A percentile compares a stretch with the other conserved stretches of the same genome.
phyloP scores from a whole-genome alignment of 1,140 invertebrate genomes.

The Solen grandis region DNA sequence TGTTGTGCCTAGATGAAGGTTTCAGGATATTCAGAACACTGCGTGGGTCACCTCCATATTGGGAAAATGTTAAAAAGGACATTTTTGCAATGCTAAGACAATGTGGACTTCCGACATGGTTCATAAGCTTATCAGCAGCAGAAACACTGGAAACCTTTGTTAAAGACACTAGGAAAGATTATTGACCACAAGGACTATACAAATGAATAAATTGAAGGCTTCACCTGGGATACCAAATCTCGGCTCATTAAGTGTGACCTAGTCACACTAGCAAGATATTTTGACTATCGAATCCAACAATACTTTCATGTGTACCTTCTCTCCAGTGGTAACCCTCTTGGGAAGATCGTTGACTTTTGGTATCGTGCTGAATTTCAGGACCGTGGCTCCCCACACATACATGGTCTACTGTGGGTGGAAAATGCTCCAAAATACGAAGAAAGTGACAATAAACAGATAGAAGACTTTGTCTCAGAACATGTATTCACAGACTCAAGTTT shows the following conservation, averaged over 20 bases:
- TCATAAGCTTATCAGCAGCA: slow-evolving; percentile 28
- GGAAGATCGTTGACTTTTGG: slow-evolving; percentile 62
- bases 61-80: slow-evolving; percentile 48
- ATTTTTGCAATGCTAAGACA: slow-evolving; percentile 60
- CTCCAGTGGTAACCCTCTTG: slow-evolving; percentile 31
- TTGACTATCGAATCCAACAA: too few species aligned
- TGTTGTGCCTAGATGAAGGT: slow-evolving; percentile 56
- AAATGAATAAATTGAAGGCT: too few species aligned
- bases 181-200: too few species aligned
- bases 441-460: slow-evolving; percentile 24
- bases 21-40: slow-evolving; percentile 46
- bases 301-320: too few species aligned
- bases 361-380: slow-evolving; percentile 11
- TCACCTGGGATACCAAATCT: too few species aligned
- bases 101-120: slow-evolving; percentile 37
- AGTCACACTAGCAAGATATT: too few species aligned
- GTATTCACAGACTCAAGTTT: slow-evolving; percentile 20
- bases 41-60: slow-evolving; percentile 59
- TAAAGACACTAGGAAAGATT: too few species aligned
- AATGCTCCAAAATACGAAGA: neutral
- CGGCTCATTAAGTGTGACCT: too few species aligned
- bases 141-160: too few species aligned
- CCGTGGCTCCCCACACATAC: slow-evolving; percentile 11
- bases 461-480: slow-evolving; percentile 7
- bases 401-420: slow-evolving; percentile 11